Conservation (phyloP, 1,140 invertebrate genomes). For the Steinernema feltiae region DNA sequence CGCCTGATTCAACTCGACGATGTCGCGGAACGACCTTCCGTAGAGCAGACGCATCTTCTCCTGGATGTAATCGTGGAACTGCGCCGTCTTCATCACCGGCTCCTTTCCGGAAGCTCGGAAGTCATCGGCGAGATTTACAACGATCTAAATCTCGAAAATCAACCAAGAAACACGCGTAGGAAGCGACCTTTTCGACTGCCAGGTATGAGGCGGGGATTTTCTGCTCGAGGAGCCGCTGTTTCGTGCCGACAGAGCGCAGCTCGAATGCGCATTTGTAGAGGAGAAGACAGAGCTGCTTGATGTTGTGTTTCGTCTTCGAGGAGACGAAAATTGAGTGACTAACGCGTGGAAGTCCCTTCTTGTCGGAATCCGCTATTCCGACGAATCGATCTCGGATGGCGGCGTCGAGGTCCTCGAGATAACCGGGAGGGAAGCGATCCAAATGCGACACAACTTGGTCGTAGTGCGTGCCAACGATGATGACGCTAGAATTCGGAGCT, state of each 20-base stretch:
- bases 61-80: conserved; percentile 68
- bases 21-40: conserved; percentile 70
- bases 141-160: conserved; percentile 37
- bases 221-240: conserved; percentile 82
- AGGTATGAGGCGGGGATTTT: conserved; percentile 91
- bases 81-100: conserved; percentile 79
- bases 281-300: conserved; percentile 79
- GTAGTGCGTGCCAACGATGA: conserved; percentile 88
- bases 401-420: conserved; percentile 77
- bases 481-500: conserved; percentile 84
- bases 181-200: conserved; percentile 75
- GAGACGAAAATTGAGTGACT: conserved; percentile 83
- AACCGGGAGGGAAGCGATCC: conserved; percentile 68
- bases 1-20: conserved; percentile 83
- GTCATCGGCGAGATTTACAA: conserved; percentile 60
- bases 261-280: conserved; percentile 90
- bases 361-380: conserved; percentile 86
- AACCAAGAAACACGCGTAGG: conserved; percentile 16
- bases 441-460: conserved; percentile 69
- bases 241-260: conserved; percentile 77
- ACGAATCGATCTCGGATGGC: conserved; percentile 68
- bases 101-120: conserved; percentile 64
- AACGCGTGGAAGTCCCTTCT: conserved; percentile 84
- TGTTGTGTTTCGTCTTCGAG: conserved; percentile 81
- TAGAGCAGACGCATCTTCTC: conserved; percentile 67